These are phyloP conservation scores for Amphipoea lucens DNA, from an alignment of 2,888 invertebrate genomes.

Conservation along the genomic window DNA sequence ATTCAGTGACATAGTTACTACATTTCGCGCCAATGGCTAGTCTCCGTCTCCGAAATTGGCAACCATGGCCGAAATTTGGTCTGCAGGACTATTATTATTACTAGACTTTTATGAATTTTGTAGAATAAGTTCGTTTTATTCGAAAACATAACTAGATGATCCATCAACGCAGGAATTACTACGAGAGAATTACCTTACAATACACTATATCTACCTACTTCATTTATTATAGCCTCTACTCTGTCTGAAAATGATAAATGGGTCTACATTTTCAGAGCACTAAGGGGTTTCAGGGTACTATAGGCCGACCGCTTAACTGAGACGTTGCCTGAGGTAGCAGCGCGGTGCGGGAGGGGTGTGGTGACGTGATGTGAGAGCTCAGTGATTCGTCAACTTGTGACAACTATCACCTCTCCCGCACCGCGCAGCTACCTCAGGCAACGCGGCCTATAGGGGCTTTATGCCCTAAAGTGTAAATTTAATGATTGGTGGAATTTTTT, in stretches of 20 bases:
- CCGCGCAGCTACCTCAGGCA: too few relatives aligned
- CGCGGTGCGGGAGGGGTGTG: too few relatives aligned
- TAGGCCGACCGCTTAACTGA: too few relatives aligned
- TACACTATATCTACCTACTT: not conserved
- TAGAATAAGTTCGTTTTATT: not conserved
- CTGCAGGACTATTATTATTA: not conserved
- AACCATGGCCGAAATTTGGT: not conserved
- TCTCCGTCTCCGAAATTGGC: not conserved
- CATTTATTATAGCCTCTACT: not conserved
- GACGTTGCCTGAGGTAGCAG: too few relatives aligned
- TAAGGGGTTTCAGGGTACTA: too few relatives aligned
- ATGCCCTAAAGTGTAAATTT: not conserved
- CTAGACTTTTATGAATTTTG: not conserved
- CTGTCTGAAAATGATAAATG: slow-evolving; percentile 30
- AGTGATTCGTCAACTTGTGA: too few relatives aligned
- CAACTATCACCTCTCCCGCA: too few relatives aligned
- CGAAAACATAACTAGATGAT: not conserved
- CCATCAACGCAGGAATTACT: not conserved
- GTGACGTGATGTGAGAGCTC: too few relatives aligned
- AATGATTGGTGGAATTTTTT: slow-evolving; percentile 1
- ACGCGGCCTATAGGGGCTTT: not conserved
- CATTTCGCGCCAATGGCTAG: not conserved
- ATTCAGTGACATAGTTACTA: not conserved
- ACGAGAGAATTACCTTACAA: not conserved
- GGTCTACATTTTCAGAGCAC: slow-evolving; percentile 15